Evolutionary conservation across 2,888 invertebrate species (phyloP).

Genomic region (Megamerina dolium): DNA sequence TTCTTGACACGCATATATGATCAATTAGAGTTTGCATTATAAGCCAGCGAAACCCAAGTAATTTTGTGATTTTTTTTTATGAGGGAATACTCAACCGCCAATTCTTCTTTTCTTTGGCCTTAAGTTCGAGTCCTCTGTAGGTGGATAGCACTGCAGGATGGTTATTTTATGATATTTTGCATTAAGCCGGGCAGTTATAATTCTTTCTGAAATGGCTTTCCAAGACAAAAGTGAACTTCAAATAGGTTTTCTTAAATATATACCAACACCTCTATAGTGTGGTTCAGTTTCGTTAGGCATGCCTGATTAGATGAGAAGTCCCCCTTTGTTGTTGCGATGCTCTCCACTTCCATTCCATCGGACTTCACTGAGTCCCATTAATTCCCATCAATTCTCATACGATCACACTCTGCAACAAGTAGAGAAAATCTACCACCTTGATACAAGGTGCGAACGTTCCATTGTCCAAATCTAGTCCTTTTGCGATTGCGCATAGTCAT

Average conservation of each 20-base stretch:
- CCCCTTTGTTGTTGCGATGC: conserved; percentile 3
- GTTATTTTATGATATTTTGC: conserved; percentile 4
- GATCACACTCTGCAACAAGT: neutral
- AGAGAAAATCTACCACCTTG: conserved; percentile 2
- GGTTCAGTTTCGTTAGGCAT: neutral
- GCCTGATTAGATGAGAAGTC: neutral
- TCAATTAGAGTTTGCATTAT: neutral
- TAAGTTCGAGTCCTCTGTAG: conserved; percentile 1
- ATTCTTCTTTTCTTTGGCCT: conserved; percentile 1
- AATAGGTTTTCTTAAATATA: neutral
- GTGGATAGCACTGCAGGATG: conserved; percentile 2
- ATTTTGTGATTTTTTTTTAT: conserved; percentile 2
- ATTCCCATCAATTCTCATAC: neutral
- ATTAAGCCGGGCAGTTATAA: conserved; percentile 1
- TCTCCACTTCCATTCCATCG: conserved; percentile 1
- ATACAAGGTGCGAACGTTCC: neutral
- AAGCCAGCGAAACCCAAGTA: neutral
- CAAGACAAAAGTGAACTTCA: neutral
- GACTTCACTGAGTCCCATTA: neutral
- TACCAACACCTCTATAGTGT: neutral
- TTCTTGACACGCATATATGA: conserved; percentile 2
- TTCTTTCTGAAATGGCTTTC: conserved; percentile 3
- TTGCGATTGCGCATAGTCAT: neutral
- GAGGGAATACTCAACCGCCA: neutral
- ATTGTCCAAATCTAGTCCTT: neutral